Percentiles rank a stretch among this genome's conserved stretches.
Evolutionary conservation across 2,888 invertebrate species (phyloP).

Genomic region (Brachyptera putata): DNA sequence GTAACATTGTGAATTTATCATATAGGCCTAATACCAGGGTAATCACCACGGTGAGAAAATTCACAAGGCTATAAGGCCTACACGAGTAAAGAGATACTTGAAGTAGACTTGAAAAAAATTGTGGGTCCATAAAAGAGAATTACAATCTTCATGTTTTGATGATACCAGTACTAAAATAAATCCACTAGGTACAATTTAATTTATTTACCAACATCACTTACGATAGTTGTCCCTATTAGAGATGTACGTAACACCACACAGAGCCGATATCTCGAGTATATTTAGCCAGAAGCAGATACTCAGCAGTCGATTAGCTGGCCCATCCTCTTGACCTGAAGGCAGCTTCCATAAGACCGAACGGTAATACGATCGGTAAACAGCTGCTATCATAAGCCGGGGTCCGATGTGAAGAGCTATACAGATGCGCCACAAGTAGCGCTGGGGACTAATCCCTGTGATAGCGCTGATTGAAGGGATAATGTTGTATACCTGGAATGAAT

Average conservation of each 20-base stretch:
- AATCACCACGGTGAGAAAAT: too few species aligned
- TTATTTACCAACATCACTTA: too few species aligned
- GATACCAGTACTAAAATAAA: too few species aligned
- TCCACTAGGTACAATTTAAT: too few species aligned
- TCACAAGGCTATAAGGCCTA: too few species aligned
- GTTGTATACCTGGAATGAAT: conserved; percentile 83
- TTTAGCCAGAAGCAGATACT: conserved; percentile 77
- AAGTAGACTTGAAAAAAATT: too few species aligned
- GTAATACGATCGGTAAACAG: conserved; percentile 80
- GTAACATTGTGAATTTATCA: too few species aligned
- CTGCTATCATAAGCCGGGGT: conserved; percentile 83
- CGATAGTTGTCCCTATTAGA: conserved; percentile 94
- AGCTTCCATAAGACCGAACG: conserved; percentile 55
- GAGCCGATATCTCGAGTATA: conserved; percentile 74
- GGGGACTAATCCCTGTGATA: conserved; percentile 89
- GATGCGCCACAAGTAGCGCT: conserved; percentile 88
- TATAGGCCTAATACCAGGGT: too few species aligned
- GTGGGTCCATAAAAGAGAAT: too few species aligned
- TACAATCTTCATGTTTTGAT: too few species aligned
- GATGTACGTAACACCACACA: conserved; percentile 90
- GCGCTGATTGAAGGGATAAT: conserved; percentile 94
- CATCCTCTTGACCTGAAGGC: conserved; percentile 40
- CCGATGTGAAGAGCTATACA: conserved; percentile 89
- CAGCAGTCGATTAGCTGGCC: conserved; percentile 51
- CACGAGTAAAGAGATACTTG: too few species aligned